phyloP scores from a whole-genome alignment of 2,797 vertebrate species.

The Centroberyx gerrardi region DNA sequence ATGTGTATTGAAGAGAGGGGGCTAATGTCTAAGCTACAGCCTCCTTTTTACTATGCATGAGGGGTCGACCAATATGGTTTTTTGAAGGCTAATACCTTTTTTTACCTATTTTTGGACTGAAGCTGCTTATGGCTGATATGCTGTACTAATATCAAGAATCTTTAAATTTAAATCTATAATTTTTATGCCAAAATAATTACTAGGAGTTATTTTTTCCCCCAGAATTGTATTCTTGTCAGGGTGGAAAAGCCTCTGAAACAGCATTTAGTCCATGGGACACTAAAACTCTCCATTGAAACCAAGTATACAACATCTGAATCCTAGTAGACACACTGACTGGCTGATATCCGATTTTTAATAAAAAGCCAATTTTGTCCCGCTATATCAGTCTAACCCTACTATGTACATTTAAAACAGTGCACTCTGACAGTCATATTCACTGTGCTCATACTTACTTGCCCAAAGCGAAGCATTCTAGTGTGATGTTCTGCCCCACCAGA shows the following conservation, averaged over 20 bases:
- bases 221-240: neutral
- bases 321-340: neutral
- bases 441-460: constrained; percentile 92
- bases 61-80: neutral
- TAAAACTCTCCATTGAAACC: constrained; percentile 8
- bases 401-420: neutral
- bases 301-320: neutral
- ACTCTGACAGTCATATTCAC: neutral
- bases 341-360: neutral
- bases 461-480: constrained; percentile 97
- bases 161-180: neutral
- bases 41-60: neutral
- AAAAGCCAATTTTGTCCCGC: neutral
- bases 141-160: too few relatives aligned
- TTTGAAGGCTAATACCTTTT: neutral
- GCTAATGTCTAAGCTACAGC: neutral
- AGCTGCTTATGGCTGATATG: neutral
- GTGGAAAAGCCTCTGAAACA: neutral
- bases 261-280: neutral
- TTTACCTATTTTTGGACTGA: neutral
- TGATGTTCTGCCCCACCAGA: constrained; percentile 93
- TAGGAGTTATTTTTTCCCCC: neutral
- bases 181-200: too few relatives aligned
- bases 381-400: neutral
- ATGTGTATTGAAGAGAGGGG: neutral